phyloP scores from a whole-genome alignment of 2,888 invertebrate genomes.

The Zhuqinia jingwanae region DNA sequence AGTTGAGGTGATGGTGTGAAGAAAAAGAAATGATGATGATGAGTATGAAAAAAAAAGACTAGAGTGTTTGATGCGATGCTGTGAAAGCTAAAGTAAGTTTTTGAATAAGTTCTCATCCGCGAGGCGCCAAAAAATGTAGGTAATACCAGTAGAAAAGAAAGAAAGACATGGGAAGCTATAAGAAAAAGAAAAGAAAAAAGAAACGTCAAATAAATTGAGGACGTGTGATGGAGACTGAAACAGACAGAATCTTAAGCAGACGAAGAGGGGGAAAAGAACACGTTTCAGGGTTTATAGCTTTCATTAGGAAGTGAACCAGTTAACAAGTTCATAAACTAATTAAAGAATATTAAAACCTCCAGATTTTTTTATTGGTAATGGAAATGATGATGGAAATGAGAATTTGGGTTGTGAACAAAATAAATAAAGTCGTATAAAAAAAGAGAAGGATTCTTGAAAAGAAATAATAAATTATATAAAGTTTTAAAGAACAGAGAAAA shows the following conservation, averaged over 20 bases:
- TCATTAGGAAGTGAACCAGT: neutral
- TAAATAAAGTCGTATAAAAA: neutral
- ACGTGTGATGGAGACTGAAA: slow-evolving; percentile 13
- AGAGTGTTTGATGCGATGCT: no score
- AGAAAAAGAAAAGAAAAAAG: neutral
- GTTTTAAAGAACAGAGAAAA: no score
- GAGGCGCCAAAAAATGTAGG: no score
- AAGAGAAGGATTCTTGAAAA: neutral
- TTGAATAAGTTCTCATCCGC: no score
- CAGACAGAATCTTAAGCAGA: no score
- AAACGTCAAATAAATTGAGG: slow-evolving; percentile 32
- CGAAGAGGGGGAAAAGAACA: no score
- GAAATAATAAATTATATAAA: no score
- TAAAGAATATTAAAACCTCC: neutral
- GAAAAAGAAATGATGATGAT: neutral
- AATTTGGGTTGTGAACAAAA: neutral
- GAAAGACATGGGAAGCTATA: neutral
- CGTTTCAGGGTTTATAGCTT: no score
- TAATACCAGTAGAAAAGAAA: no score
- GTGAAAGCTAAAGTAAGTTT: neutral
- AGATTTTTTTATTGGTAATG: slow-evolving; percentile 17
- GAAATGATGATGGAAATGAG: neutral
- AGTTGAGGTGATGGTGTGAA: slow-evolving; percentile 3
- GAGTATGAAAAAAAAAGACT: no score
- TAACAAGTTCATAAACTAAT: slow-evolving; percentile 35